These are phyloP conservation scores for Lacanobia oleracea DNA, from an alignment of 2,888 invertebrate genomes.

Conservation along the genomic window DNA sequence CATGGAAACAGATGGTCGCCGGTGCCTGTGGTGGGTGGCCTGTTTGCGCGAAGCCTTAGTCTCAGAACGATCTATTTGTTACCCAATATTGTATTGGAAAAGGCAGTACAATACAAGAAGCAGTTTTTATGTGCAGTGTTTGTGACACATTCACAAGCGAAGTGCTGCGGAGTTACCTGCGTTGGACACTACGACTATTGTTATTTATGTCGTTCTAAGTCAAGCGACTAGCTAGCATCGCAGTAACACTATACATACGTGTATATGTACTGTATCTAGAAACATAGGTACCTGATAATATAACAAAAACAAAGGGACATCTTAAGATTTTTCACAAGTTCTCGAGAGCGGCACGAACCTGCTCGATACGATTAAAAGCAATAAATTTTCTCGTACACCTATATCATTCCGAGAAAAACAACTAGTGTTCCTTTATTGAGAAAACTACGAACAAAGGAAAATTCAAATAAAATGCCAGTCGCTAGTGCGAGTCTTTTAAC, in stretches of 20 bases:
- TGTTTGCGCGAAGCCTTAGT: not conserved
- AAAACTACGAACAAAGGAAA: not conserved
- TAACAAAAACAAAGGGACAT: constrained; percentile 3
- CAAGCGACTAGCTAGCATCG: constrained; percentile 14
- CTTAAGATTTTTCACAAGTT: constrained; percentile 24
- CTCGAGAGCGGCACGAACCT: not conserved
- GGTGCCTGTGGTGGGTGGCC: no score
- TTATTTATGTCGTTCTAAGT: constrained; percentile 27
- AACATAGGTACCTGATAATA: not conserved
- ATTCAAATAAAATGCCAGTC: not conserved
- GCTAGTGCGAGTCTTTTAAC: no score
- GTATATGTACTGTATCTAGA: not conserved
- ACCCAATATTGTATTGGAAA: constrained; percentile 31
- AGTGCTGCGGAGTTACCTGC: constrained; percentile 13
- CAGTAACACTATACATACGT: not conserved
- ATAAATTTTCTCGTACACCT: constrained; percentile 43
- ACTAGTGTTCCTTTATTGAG: constrained; percentile 1
- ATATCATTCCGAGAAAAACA: constrained; percentile 1
- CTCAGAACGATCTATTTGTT: constrained; percentile 7
- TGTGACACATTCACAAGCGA: constrained; percentile 26
- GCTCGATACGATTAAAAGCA: constrained; percentile 47
- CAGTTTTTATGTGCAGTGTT: constrained; percentile 19
- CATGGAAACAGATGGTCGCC: no score
- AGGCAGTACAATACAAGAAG: not conserved
- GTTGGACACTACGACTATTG: constrained; percentile 27